These are phyloP conservation scores for Larimichthys polyactis DNA, from an alignment of 2,113 vertebrate genomes.

Conservation along the genomic window DNA sequence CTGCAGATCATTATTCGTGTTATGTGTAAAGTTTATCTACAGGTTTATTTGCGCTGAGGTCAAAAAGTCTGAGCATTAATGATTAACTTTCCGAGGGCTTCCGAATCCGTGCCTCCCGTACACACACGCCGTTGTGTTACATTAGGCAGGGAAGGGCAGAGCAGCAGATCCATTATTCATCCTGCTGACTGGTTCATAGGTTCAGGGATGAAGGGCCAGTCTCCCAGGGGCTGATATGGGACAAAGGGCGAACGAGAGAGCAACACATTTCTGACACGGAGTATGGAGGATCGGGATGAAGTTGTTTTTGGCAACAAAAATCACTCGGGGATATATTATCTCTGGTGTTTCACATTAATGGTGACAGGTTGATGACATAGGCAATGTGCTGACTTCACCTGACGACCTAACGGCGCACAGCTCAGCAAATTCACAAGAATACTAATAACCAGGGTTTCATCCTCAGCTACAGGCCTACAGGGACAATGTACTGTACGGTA, in stretches of 20 bases:
- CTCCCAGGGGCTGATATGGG: conserved; percentile 27
- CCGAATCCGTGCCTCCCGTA: conserved; percentile 17
- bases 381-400: conserved; percentile 51
- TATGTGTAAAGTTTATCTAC: conserved; percentile 25
- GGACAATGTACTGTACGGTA: background rate
- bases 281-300: conserved; percentile 15
- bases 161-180: conserved; percentile 62
- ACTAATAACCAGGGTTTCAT: conserved; percentile 23
- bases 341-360: conserved; percentile 19
- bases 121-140: conserved; percentile 22
- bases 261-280: conserved; percentile 7
- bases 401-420: conserved; percentile 34
- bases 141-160: conserved; percentile 27
- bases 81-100: conserved; percentile 47
- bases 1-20: background rate
- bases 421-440: conserved; percentile 48
- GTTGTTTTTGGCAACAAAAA: background rate
- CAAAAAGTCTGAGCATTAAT: conserved; percentile 42
- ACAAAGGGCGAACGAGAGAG: conserved; percentile 5
- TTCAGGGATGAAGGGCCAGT: conserved; percentile 46
- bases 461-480: background rate
- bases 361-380: conserved; percentile 40
- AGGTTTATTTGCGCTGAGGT: conserved; percentile 29
- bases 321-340: conserved; percentile 50
- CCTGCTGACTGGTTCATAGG: conserved; percentile 45